Percentiles rank a stretch among this genome's conserved stretches.
Evolutionary conservation across 2,888 invertebrate genomes (phyloP).

Genomic region (Eupithecia dodoneata): DNA sequence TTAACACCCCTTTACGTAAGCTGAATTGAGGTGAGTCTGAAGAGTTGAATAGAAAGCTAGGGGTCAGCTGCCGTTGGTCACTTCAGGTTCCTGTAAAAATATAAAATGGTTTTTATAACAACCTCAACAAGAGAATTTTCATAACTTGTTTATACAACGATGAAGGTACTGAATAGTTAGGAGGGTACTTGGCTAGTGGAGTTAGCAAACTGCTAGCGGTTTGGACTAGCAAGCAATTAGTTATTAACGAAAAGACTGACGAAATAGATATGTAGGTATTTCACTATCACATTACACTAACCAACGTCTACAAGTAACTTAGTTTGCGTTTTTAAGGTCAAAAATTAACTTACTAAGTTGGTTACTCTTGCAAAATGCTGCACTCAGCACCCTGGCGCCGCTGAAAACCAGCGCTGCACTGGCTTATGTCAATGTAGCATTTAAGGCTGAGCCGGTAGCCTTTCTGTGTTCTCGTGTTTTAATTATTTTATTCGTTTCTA

Average conservation of each 20-base stretch:
- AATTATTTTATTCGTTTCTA: too few relatives aligned
- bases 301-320: neutral
- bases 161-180: slow-evolving; percentile 28
- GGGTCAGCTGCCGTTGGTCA: slow-evolving; percentile 48
- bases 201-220: neutral
- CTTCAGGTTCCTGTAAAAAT: slow-evolving; percentile 57
- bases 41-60: slow-evolving; percentile 48
- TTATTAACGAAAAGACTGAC: neutral
- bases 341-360: neutral
- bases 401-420: too few relatives aligned
- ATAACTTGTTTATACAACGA: slow-evolving; percentile 52
- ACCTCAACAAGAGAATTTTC: slow-evolving; percentile 55
- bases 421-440: too few relatives aligned
- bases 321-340: neutral
- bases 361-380: too few relatives aligned
- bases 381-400: too few relatives aligned
- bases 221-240: neutral
- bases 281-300: neutral
- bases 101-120: slow-evolving; percentile 61
- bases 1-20: slow-evolving; percentile 47
- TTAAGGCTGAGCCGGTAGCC: too few relatives aligned
- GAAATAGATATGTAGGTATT: neutral
- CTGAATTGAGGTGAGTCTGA: slow-evolving; percentile 31
- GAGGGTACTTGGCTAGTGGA: slow-evolving; percentile 18
- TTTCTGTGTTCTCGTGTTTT: too few relatives aligned